Base-by-base conservation (phyloP, 1,140 invertebrate species). In the Teleogryllus occipitalis region DNA sequence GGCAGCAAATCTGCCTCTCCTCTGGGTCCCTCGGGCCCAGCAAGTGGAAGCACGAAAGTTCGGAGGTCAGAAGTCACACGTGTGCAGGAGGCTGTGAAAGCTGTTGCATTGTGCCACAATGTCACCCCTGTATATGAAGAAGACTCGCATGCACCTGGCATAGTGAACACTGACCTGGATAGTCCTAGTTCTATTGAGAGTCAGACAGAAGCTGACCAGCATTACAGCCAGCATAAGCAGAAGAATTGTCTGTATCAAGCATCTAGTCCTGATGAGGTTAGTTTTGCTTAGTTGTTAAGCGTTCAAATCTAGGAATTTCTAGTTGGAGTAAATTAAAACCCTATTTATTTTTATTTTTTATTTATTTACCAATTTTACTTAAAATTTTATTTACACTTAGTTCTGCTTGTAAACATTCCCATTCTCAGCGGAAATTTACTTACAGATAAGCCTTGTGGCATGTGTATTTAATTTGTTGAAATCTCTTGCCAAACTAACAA, bases 41-140 rank as follows among this genome's bases (percentile, higher is more conserved):
- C 76, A 48, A 47, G 39, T 12, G 76, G 76, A 18, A 47, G 75
- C 46, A 21, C 22, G 0, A 86, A 91, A 82, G 88, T 92, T 80
- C 86, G 90, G 80, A 86, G 91, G 80, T 91, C 91, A 0, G 93
- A 95, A 82, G 91, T 92, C 74, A 95, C 92, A 73, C 89, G 96
- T 73, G 92, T 98, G 74, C 93, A 92, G 88, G 95, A 98, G 83
- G 96, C 96, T 0, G 96, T 99, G 8, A 80, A 80, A 47, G 97
- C 98, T 0, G 87, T 99, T 15, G 97, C 98, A 0, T 87, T 99
- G 8, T 99, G 98, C 87, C 98, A 99, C 85, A 99, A 99, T 87
- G 98, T 99, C 0, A 99, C 98, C 0, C 98, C 98, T 0, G 96
- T 99, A 8, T 96, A 95, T 84, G 97, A 99, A 83, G 87, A 88